phyloP scores from a whole-genome alignment of 2,113 vertebrate species.

The Ptilonorhynchus violaceus region DNA sequence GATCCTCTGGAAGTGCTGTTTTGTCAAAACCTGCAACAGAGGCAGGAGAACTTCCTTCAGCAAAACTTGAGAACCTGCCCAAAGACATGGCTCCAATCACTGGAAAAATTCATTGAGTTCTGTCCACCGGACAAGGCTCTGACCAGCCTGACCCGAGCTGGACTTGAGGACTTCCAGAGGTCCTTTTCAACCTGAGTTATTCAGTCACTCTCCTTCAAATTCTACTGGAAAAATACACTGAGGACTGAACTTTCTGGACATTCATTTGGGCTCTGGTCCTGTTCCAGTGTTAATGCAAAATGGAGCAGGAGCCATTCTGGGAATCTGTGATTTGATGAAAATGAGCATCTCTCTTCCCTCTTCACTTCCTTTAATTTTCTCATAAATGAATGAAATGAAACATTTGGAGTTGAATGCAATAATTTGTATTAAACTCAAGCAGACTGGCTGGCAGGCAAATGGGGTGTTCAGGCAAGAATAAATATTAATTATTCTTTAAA shows the following conservation, averaged over 20 bases:
- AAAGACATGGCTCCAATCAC: not conserved
- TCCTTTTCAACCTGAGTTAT: not conserved
- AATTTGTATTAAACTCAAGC: not conserved
- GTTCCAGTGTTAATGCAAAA: not conserved
- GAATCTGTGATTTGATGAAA: not conserved
- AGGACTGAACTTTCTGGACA: not conserved
- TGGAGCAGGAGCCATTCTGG: not conserved
- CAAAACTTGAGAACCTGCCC: not conserved
- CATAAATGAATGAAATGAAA: not conserved
- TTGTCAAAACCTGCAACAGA: not conserved
- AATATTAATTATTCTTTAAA: slow-evolving; percentile 8
- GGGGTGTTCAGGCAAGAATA: not conserved
- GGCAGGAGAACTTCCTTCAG: not conserved
- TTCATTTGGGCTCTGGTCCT: not conserved
- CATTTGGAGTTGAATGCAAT: not conserved
- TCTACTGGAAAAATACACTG: not conserved
- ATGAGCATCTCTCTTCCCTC: not conserved
- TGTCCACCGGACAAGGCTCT: not conserved
- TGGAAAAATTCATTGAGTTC: not conserved
- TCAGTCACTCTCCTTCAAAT: not conserved
- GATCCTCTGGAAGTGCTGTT: not conserved
- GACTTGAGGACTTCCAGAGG: not conserved
- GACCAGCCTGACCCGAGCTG: not conserved
- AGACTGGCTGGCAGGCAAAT: not conserved
- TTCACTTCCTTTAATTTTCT: slow-evolving; percentile 1